A percentile compares a stretch with the other conserved stretches of the same genome.
Conservation (phyloP, 2,113 vertebrate species). For the Vulpes lagopus region DNA sequence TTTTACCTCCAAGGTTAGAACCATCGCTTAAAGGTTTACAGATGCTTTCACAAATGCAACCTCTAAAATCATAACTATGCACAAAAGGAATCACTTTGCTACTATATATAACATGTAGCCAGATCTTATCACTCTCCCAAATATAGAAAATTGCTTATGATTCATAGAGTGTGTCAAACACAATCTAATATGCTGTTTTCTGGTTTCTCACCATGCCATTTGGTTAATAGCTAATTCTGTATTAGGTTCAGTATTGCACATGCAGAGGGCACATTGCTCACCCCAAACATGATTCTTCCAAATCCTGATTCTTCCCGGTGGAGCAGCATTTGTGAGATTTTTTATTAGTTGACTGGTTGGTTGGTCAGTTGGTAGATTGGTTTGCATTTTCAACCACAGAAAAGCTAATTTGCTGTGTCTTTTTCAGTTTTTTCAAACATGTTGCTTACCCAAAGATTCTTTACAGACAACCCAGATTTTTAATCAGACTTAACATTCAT, state of each 20-base stretch:
- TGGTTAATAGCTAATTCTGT: neutral
- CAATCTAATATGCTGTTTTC: neutral
- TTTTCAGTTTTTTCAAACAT: conserved; percentile 11
- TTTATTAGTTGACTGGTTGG: neutral
- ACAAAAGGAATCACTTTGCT: conserved; percentile 1
- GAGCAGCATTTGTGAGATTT: neutral
- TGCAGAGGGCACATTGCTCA: neutral
- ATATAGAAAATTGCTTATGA: conserved; percentile 35
- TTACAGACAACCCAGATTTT: neutral
- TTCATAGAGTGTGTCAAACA: neutral
- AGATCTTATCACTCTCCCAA: neutral
- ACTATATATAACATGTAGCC: neutral
- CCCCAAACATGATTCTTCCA: neutral
- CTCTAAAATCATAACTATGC: neutral
- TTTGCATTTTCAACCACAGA: conserved; percentile 48
- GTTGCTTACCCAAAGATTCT: conserved; percentile 30
- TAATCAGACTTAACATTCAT: neutral
- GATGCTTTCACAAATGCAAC: neutral
- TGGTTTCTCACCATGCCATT: neutral
- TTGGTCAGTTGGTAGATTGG: neutral
- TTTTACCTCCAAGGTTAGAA: conserved; percentile 16
- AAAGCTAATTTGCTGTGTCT: neutral
- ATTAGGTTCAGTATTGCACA: neutral
- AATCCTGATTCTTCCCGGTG: neutral
- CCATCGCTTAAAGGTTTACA: neutral